phyloP scores from a whole-genome alignment of 1,140 invertebrate species.

The Phymastichus coffea region DNA sequence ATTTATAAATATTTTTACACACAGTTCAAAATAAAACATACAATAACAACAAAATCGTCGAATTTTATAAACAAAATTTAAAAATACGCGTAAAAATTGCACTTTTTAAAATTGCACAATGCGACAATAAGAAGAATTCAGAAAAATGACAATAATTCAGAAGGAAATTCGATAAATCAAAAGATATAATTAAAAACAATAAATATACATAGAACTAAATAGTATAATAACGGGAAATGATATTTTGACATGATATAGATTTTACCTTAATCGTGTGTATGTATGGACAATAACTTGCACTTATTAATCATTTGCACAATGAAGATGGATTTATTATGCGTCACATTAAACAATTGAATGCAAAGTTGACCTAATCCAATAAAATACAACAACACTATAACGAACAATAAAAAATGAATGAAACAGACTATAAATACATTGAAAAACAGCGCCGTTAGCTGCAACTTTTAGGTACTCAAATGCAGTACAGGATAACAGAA shows the following conservation, averaged over 20 bases:
- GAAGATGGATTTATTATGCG: constrained; percentile 26
- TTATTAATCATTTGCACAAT: constrained; percentile 29
- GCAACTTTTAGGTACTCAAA: constrained; percentile 52
- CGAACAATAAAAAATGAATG: neutral
- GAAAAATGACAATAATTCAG: constrained; percentile 16
- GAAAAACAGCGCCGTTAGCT: constrained; percentile 38
- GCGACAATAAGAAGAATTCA: neutral
- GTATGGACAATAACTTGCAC: too few species aligned
- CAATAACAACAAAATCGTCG: too few species aligned
- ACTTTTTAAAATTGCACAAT: constrained; percentile 27
- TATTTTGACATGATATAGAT: too few species aligned
- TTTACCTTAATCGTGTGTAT: too few species aligned
- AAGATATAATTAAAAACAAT: too few species aligned
- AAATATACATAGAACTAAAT: too few species aligned
- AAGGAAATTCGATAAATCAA: too few species aligned
- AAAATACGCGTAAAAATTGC: constrained; percentile 2
- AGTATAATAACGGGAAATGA: too few species aligned
- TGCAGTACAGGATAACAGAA: constrained; percentile 1
- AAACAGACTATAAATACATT: neutral
- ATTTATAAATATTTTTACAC: too few species aligned
- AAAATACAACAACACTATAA: neutral
- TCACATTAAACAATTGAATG: constrained; percentile 22
- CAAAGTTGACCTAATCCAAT: too few species aligned
- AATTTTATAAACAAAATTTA: constrained; percentile 20
- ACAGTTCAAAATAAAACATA: too few species aligned